A percentile compares a stretch with the other conserved stretches of the same genome.
Evolutionary conservation across 2,888 invertebrate species (phyloP).

Genomic region (Teinopalpus imperialis): DNA sequence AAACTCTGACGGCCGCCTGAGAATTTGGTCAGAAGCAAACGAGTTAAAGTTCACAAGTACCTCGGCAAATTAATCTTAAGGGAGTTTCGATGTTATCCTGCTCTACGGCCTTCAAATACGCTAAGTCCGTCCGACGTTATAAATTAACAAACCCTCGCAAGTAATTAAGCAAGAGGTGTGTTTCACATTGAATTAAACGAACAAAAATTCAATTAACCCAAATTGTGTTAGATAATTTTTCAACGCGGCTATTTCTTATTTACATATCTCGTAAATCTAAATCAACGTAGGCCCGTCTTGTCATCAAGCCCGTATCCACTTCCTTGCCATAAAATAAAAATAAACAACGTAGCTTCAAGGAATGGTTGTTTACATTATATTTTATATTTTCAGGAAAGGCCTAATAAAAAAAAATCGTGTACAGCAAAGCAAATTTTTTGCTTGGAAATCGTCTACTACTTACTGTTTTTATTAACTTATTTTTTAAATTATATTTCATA

Average conservation of each 20-base stretch:
- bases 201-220: conserved; percentile 76
- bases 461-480: neutral
- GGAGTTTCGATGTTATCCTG: conserved; percentile 77
- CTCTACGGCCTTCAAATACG: conserved; percentile 59
- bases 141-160: conserved; percentile 76
- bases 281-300: conserved; percentile 44
- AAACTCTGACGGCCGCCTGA: conserved; percentile 65
- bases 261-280: conserved; percentile 59
- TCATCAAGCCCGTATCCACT: conserved; percentile 40
- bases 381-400: conserved; percentile 12
- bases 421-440: neutral
- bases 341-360: conserved; percentile 23
- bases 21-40: conserved; percentile 76
- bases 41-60: conserved; percentile 77
- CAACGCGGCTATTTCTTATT: conserved; percentile 52
- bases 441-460: neutral
- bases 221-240: conserved; percentile 66
- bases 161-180: conserved; percentile 75
- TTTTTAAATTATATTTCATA: neutral
- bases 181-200: conserved; percentile 68
- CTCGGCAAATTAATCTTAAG: conserved; percentile 79
- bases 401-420: conserved; percentile 11
- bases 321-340: conserved; percentile 29
- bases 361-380: conserved; percentile 20
- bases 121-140: conserved; percentile 69